Percentiles rank a stretch among this genome's conserved stretches.
Conservation (phyloP, 53 echinoderm and acorn worm genomes). For the Temnopleurus reevesii region DNA sequence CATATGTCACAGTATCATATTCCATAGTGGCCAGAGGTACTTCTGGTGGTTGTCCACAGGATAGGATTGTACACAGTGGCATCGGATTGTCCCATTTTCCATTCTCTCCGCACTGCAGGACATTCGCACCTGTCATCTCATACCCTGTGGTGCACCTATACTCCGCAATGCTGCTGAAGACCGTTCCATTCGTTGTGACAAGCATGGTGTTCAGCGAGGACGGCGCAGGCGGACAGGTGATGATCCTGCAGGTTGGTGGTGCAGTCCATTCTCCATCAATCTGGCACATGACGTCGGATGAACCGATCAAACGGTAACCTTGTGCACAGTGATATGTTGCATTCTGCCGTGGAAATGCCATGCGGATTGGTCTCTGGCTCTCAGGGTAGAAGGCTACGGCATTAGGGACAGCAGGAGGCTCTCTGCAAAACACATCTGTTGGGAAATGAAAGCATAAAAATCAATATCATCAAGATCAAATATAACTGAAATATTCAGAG, state of each 20-base stretch:
- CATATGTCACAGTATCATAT: neutral
- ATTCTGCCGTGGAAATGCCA: slow-evolving; percentile 11
- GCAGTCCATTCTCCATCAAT: slow-evolving; percentile 68
- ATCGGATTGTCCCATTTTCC: slow-evolving; percentile 20
- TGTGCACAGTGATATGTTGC: slow-evolving; percentile 58
- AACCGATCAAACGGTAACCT: slow-evolving; percentile 61
- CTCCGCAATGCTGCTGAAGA: slow-evolving; percentile 52
- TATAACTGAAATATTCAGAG: no score
- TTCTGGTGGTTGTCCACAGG: neutral
- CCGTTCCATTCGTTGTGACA: slow-evolving; percentile 20
- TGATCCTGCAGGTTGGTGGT: slow-evolving; percentile 27
- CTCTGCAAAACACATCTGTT: slow-evolving; percentile 54
- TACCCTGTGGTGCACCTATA: slow-evolving; percentile 68
- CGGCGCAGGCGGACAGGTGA: neutral
- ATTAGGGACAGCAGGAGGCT: slow-evolving; percentile 49
- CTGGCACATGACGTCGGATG: slow-evolving; percentile 59
- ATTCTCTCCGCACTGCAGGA: slow-evolving; percentile 19
- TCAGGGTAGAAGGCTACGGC: slow-evolving; percentile 14
- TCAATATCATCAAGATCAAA: no score
- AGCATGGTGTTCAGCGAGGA: slow-evolving; percentile 30
- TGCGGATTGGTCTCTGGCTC: neutral
- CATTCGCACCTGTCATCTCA: slow-evolving; percentile 11
- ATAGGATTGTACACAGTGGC: neutral
- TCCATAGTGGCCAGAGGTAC: neutral
- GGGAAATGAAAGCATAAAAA: no score